Conservation (phyloP, 2,113 vertebrate species). For the Callionymus lyra region DNA sequence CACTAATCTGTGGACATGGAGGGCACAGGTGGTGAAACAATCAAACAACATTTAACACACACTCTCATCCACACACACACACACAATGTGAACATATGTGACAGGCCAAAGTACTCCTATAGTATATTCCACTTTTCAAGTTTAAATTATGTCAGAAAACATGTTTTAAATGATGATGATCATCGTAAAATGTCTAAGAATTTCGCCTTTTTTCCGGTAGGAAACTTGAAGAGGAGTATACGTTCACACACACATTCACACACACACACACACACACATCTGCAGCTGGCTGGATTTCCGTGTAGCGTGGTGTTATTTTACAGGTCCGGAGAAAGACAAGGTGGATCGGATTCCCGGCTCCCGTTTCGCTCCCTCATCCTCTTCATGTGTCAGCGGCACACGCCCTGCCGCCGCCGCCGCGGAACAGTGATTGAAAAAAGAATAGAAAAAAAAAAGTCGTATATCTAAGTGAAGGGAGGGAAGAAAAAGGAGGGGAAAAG, state of each 20-base stretch:
- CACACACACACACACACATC: slow-evolving; percentile 4
- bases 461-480: slow-evolving; percentile 11
- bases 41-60: slow-evolving; percentile 44
- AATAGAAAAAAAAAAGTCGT: slow-evolving; percentile 36
- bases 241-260: slow-evolving; percentile 15
- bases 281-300: slow-evolving; percentile 28
- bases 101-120: no score
- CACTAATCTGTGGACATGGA: slow-evolving; percentile 53
- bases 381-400: slow-evolving; percentile 54
- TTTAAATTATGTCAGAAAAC: no score
- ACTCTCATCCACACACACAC: slow-evolving; percentile 1
- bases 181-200: no score
- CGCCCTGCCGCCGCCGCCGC: slow-evolving; percentile 37
- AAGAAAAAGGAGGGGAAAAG: no score
- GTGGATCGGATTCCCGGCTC: slow-evolving; percentile 75
- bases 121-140: no score
- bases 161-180: no score
- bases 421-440: slow-evolving; percentile 35
- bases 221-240: no score
- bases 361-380: slow-evolving; percentile 68
- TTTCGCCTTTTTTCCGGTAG: no score
- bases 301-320: slow-evolving; percentile 65
- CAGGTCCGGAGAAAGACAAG: slow-evolving; percentile 66
- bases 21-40: slow-evolving; percentile 74
- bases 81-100: not conserved